Percentiles rank a stretch among this genome's conserved stretches.
These are phyloP conservation scores for Ochropacha duplaris DNA, from an alignment of 2,888 invertebrate species.

Conservation along the genomic window DNA sequence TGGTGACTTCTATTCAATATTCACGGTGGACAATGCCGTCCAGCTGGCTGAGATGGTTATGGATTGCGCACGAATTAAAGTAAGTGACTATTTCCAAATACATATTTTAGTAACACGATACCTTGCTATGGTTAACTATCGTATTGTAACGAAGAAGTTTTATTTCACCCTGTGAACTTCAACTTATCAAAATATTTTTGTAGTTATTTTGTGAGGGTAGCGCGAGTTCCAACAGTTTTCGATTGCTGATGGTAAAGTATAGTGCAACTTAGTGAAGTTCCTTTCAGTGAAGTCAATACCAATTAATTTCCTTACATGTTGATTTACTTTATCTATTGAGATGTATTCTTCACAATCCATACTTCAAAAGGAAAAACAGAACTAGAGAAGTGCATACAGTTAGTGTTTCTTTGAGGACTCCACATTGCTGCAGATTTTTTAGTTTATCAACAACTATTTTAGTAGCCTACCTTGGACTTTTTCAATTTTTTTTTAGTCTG, in stretches of 20 bases:
- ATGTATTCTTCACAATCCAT: no score
- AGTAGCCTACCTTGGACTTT: no score
- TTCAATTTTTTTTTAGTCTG: no score
- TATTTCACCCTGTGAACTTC: not conserved
- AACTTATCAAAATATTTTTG: not conserved
- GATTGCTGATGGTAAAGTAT: not conserved
- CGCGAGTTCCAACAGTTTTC: not conserved
- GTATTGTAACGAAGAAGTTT: not conserved
- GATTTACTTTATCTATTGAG: no score
- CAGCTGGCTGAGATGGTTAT: constrained; percentile 80
- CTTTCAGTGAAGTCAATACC: no score
- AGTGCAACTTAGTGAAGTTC: not conserved
- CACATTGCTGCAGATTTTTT: no score
- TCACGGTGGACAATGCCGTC: constrained; percentile 74
- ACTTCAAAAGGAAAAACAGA: no score
- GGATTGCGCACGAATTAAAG: constrained; percentile 77
- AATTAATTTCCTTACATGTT: no score
- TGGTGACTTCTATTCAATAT: constrained; percentile 80
- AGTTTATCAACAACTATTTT: no score
- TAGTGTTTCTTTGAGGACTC: no score
- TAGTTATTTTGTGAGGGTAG: not conserved
- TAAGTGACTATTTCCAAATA: constrained; percentile 35
- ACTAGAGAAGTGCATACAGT: no score
- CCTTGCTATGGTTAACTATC: not conserved
- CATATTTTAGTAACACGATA: not conserved